Evolutionary conservation across 2,113 vertebrate genomes (phyloP), one percentile per base, ranked within the genome.

Genomic region (Zootoca vivipara): DNA sequence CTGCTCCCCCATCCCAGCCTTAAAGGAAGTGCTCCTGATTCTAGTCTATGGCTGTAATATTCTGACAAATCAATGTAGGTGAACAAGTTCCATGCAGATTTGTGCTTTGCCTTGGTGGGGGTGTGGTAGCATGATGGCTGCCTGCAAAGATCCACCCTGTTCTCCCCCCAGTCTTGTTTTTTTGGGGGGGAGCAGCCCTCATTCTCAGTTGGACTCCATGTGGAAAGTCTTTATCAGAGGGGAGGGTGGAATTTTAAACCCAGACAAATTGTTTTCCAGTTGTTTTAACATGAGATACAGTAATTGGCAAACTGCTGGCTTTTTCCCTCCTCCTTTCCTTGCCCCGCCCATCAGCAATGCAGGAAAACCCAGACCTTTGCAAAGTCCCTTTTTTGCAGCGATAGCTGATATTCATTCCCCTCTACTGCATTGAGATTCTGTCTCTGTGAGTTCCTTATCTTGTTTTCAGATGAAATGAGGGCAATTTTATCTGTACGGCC

Each of bases 391-490:
- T 67, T 87, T 82, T 65, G 88, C 93, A 89, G 88, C 84, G 89
- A 94, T 90, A 58, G 33, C 15, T 73, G 93, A 92, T 95, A 96
- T 83, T 88, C 85, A 90, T 74, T 90, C 89, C 82, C 33, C 67
- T 85, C 91, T 79, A 67, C 58, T 90, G 78, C 90, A 87, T 89
- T 90, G 91, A 92, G 93, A 94, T 96, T 96, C 96, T 92, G 92
- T 92, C 85, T 93, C 58, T 91, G 86, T 88, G 93, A 95, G 93
- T 92, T 89, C 42, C 93, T 92, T 90, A 88, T 75, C 87, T 89
- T 78, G 83, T 91, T 95, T 95, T 90, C 94, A 95, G 95, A 94
- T 93, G 95, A 96, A 96, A 93, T 87, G 83, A 93, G 93, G 92
- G 87, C 83, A 88, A 87, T 96, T 95, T 96, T 95, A 94, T 96